Conservation (phyloP, 2,797 vertebrate species). For the Molossus molossus region DNA sequence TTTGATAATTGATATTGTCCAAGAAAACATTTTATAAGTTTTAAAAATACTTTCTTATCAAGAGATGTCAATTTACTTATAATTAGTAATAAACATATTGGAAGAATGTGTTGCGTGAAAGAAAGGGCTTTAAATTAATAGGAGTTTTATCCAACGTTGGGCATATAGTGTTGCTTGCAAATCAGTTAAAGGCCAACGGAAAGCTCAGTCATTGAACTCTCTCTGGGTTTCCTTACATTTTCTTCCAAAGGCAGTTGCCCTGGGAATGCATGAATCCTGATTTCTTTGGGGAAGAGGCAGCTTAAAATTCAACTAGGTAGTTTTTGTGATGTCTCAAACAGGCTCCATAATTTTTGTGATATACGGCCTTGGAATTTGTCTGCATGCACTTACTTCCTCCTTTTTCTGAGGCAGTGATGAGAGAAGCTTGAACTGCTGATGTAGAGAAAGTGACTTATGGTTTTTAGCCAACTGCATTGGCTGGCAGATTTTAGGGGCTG, state of each 20-base stretch:
- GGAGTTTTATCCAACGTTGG: slow-evolving; percentile 50
- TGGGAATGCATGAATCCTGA: slow-evolving; percentile 47
- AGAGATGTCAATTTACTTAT: slow-evolving; percentile 62
- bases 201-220: slow-evolving; percentile 26
- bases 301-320: slow-evolving; percentile 59
- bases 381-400: background rate
- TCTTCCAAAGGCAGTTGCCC: slow-evolving; percentile 49
- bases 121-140: slow-evolving; percentile 70
- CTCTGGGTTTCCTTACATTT: slow-evolving; percentile 45
- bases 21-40: slow-evolving; percentile 48
- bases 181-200: slow-evolving; percentile 73
- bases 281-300: slow-evolving; percentile 20
- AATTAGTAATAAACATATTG: slow-evolving; percentile 51
- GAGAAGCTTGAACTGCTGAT: slow-evolving; percentile 67
- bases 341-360: slow-evolving; percentile 50
- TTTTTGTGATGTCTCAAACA: slow-evolving; percentile 63
- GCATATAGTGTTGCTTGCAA: slow-evolving; percentile 19
- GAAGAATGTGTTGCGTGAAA: slow-evolving; percentile 50
- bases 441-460: slow-evolving; percentile 35
- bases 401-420: slow-evolving; percentile 57
- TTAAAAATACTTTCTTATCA: slow-evolving; percentile 64
- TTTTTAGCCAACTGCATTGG: background rate
- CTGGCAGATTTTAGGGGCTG: slow-evolving; percentile 34
- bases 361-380: background rate
- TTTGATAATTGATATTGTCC: slow-evolving; percentile 5